Conservation (phyloP, 2,113 vertebrate species). For the Pagrus major region DNA sequence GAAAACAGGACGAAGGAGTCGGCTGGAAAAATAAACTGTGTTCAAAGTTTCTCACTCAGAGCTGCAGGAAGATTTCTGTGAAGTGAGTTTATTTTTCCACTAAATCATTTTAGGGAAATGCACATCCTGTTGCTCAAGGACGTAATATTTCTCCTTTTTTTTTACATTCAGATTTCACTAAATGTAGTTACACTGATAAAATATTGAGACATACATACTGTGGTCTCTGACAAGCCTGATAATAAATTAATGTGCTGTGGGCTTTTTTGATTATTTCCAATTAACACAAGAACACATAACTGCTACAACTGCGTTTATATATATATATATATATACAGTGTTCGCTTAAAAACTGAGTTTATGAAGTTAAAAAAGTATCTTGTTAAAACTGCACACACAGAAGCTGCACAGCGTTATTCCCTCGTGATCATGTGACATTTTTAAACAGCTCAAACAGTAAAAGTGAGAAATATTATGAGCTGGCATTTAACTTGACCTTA, state of each 20-base stretch:
- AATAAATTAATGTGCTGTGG: conserved; percentile 24
- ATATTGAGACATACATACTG: conserved; percentile 3
- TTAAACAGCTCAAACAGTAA: background rate
- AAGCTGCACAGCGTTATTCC: background rate
- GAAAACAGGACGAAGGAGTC: too few relatives aligned
- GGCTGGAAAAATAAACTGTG: background rate
- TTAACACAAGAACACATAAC: conserved; percentile 19
- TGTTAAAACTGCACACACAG: background rate
- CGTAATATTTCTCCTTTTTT: conserved; percentile 7
- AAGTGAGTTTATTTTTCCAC: background rate
- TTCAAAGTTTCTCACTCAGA: background rate
- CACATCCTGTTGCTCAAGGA: conserved; percentile 19
- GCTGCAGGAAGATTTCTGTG: background rate
- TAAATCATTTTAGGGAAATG: conserved; percentile 16
- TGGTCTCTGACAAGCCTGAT: background rate
- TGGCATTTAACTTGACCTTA: conserved; percentile 11
- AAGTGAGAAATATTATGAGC: conserved; percentile 3
- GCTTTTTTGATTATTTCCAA: conserved; percentile 28
- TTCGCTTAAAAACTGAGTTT: background rate
- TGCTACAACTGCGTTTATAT: background rate
- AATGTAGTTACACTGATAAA: conserved; percentile 24
- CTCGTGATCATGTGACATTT: background rate
- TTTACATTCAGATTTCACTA: background rate
- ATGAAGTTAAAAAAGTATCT: background rate
- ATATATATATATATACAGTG: background rate